A percentile compares a stretch with the other conserved stretches of the same genome.
These are phyloP conservation scores for Dione vanillae DNA, from an alignment of 2,888 invertebrate genomes.

Conservation along the genomic window DNA sequence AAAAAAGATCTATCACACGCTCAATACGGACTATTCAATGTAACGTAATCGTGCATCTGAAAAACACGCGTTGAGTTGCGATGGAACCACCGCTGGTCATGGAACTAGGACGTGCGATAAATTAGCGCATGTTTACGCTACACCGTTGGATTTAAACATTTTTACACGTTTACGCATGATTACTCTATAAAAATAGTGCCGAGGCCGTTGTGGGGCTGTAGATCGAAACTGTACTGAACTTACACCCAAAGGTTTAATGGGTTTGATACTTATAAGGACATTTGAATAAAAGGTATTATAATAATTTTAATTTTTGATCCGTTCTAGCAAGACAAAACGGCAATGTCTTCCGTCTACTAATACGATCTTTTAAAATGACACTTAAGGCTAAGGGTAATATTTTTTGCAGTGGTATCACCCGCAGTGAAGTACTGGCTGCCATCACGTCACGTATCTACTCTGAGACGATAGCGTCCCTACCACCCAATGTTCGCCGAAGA, in stretches of 20 bases:
- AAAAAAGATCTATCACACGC: background rate
- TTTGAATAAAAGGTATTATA: too few relatives aligned
- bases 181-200: background rate
- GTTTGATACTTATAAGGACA: background rate
- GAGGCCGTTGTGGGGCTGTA: background rate
- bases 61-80: constrained; percentile 37
- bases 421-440: constrained; percentile 85
- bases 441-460: constrained; percentile 84
- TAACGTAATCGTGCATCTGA: constrained; percentile 41
- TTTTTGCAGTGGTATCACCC: constrained; percentile 67
- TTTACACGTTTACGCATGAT: constrained; percentile 11
- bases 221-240: too few relatives aligned
- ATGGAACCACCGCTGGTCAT: constrained; percentile 31
- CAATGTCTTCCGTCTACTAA: too few relatives aligned
- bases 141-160: constrained; percentile 15
- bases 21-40: constrained; percentile 22
- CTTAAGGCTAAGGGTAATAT: too few relatives aligned
- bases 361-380: too few relatives aligned
- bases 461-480: constrained; percentile 86
- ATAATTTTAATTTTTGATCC: too few relatives aligned
- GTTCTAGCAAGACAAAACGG: too few relatives aligned
- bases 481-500: constrained; percentile 90
- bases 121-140: constrained; percentile 30
- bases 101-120: constrained; percentile 37
- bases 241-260: background rate